Evolutionary conservation across 2,797 vertebrate genomes (phyloP).

Genomic region (Ibycter americanus): DNA sequence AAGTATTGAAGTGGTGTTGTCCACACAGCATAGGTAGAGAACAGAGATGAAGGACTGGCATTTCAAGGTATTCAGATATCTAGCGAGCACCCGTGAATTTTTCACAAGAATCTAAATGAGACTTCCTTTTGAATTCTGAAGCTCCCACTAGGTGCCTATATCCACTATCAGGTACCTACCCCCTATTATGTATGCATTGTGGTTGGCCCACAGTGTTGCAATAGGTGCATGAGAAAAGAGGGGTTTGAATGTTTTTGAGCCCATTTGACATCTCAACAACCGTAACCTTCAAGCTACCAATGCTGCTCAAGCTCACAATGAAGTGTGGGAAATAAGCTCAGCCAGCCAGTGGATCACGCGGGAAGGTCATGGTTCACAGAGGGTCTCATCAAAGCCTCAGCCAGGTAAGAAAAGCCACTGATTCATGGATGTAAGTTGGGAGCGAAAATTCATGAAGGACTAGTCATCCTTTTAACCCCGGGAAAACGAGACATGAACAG

Average conservation of each 20-base stretch:
- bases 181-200: rapidly evolving
- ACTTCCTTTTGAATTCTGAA: background rate
- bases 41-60: background rate
- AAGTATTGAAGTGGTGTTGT: background rate
- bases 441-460: background rate
- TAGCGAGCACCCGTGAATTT: background rate
- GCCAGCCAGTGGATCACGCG: background rate
- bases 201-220: background rate
- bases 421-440: background rate
- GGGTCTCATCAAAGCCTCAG: background rate
- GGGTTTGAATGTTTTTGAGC: background rate
- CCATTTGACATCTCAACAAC: background rate
- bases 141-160: background rate
- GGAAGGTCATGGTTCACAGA: background rate
- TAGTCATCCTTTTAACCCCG: background rate
- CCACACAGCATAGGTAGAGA: background rate
- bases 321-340: background rate
- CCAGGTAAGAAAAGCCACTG: background rate
- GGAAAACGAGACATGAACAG: background rate
- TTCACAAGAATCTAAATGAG: background rate
- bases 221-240: background rate
- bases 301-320: background rate
- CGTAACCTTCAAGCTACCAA: background rate
- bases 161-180: background rate
- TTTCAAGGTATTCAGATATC: background rate